Percentiles rank a stretch among this genome's conserved stretches.
Evolutionary conservation across 2,888 invertebrate genomes (phyloP).

Genomic region (Argyresthia goedartella): DNA sequence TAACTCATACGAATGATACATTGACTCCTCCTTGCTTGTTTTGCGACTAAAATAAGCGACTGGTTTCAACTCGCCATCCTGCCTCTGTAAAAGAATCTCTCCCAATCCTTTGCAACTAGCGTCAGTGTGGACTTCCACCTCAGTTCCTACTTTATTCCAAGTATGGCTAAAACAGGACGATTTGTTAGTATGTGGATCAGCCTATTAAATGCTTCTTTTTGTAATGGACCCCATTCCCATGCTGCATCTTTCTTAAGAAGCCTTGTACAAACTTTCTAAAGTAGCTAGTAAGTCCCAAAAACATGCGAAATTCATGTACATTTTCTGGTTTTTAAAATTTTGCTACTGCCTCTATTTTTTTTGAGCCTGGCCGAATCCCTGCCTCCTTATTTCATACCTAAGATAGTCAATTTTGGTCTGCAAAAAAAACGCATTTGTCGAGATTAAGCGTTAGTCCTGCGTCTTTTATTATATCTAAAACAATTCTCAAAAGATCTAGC

Average conservation of each 20-base stretch:
- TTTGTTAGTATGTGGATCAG: background rate
- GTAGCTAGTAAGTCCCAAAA: slow-evolving; percentile 7
- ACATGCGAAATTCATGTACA: slow-evolving; percentile 2
- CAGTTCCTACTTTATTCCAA: slow-evolving; percentile 10
- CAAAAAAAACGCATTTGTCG: background rate
- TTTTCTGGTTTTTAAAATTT: background rate
- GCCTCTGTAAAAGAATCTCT: slow-evolving; percentile 9
- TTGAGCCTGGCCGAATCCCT: background rate
- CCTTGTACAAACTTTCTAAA: slow-evolving; percentile 7
- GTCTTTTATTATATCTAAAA: background rate
- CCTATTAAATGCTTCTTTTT: background rate
- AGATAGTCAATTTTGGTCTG: background rate
- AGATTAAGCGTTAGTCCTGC: background rate
- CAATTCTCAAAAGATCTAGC: background rate
- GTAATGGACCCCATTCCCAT: background rate
- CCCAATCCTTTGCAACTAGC: slow-evolving; percentile 16
- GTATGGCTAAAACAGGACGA: slow-evolving; percentile 15
- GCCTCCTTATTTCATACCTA: background rate
- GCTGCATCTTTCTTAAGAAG: slow-evolving; percentile 5
- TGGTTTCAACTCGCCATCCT: background rate
- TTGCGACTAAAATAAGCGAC: slow-evolving; percentile 14
- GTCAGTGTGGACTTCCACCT: slow-evolving; percentile 19
- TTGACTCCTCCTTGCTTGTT: slow-evolving; percentile 13
- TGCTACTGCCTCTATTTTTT: background rate
- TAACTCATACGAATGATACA: slow-evolving; percentile 22